Conservation (phyloP, 2,888 invertebrate species). For the Antheraea assamensis region DNA sequence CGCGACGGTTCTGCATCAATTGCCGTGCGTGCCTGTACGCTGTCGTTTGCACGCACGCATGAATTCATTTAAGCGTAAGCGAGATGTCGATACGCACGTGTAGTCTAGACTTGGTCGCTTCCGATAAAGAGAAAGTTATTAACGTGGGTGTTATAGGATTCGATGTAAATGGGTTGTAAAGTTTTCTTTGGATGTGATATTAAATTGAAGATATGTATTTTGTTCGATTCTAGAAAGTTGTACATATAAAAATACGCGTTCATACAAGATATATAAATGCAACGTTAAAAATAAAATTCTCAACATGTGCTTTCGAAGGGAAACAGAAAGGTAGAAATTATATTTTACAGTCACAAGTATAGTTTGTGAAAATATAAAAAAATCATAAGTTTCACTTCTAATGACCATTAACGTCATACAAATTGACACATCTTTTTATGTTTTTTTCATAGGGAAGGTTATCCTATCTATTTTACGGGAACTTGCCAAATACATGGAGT, state of each 20-base stretch:
- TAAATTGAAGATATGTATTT: not conserved
- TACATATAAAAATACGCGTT: not conserved
- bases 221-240: not conserved
- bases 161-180: constrained; percentile 30
- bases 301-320: not conserved
- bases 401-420: no score
- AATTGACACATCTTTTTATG: no score
- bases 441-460: no score
- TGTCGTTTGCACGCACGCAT: constrained; percentile 52
- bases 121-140: constrained; percentile 60
- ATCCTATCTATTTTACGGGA: no score
- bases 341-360: no score
- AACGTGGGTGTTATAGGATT: constrained; percentile 23
- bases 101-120: constrained; percentile 45
- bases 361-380: no score
- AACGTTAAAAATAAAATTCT: not conserved
- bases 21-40: constrained; percentile 37
- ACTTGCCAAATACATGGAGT: no score
- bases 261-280: no score
- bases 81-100: constrained; percentile 41
- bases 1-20: constrained; percentile 50
- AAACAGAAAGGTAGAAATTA: not conserved
- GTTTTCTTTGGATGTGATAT: not conserved
- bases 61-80: constrained; percentile 38
- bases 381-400: not conserved